Conservation (phyloP, 2,113 vertebrate genomes). For the Pelecanus crispus region DNA sequence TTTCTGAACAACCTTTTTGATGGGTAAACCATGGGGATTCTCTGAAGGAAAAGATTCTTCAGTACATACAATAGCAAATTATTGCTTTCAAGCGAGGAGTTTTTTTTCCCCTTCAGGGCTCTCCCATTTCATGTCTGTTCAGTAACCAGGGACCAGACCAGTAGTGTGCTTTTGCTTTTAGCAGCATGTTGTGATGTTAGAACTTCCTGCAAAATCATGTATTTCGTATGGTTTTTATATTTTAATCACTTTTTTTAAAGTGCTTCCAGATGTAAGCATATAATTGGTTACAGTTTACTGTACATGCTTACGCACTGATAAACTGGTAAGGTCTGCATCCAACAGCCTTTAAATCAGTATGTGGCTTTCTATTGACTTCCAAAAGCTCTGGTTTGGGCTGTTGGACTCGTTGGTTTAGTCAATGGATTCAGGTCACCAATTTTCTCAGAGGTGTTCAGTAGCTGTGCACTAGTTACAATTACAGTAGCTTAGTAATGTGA, state of each 20-base stretch:
- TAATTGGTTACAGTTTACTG: conserved; percentile 8
- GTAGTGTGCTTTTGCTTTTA: conserved; percentile 30
- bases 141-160: background rate
- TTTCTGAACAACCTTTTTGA: background rate
- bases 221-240: conserved; percentile 22
- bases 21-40: background rate
- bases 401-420: background rate
- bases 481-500: background rate
- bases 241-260: conserved; percentile 23
- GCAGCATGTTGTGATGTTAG: conserved; percentile 20
- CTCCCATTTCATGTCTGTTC: background rate
- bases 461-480: background rate
- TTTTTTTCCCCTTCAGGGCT: background rate
- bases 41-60: background rate
- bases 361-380: background rate
- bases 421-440: background rate
- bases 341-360: background rate
- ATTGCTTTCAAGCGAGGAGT: background rate
- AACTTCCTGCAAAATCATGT: conserved; percentile 39
- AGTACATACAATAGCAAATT: background rate
- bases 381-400: background rate
- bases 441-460: background rate
- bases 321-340: background rate
- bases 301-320: background rate
- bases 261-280: conserved; percentile 20